Evolutionary conservation across 2,113 vertebrate genomes (phyloP), one percentile per base, ranked within the genome.

Genomic region (Lates calcarifer): DNA sequence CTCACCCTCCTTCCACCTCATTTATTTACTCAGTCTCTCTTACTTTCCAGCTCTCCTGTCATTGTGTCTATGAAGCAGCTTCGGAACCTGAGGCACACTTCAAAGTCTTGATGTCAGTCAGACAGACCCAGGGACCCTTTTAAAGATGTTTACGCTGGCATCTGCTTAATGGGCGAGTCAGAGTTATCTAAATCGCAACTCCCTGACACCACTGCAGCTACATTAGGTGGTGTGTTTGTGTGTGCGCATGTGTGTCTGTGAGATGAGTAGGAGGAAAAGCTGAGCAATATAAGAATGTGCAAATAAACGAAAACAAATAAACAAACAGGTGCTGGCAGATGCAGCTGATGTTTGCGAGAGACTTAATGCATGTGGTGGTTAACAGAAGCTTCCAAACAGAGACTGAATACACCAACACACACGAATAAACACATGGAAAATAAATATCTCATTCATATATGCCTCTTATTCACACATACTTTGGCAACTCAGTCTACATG

Each of bases 301-400:
- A 88, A 92, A 91, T 86, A 89, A 82, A 74, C 69, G 33, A 56
- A 75, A 85, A 82, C 81, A 91, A 83, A 88, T 56, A 83, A 69
- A 68, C 61, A 81, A 63, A 62, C 81, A 86, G 83, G 85, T 79
- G 77, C 58, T 64, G 64, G 57, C 47, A 74, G 63, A 79, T 55
- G 57, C 67, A 74, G 58, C 74, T 39, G 69, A 76, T 80, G 37
- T 87, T 87, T 84, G 65, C 81, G 28, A 10, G 58, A 75, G 74
- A 26, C 67, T 74, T 74, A 63, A 87, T 58, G 17, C 26, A 61
- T 78, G 75, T 68, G 61, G 47, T 12, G 47, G 51, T 41, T 77
- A 73, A 82, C 15, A 33, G 28, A 82, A 39, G 35, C 22, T 51
- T 82, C n/a, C 3, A 73, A 69, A 83, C 49, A 83, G 13, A 53